Percentiles rank a stretch among this genome's conserved stretches.
These are phyloP conservation scores for Sclerurus mexicanus DNA, from an alignment of 2,113 vertebrate species.

Conservation along the genomic window DNA sequence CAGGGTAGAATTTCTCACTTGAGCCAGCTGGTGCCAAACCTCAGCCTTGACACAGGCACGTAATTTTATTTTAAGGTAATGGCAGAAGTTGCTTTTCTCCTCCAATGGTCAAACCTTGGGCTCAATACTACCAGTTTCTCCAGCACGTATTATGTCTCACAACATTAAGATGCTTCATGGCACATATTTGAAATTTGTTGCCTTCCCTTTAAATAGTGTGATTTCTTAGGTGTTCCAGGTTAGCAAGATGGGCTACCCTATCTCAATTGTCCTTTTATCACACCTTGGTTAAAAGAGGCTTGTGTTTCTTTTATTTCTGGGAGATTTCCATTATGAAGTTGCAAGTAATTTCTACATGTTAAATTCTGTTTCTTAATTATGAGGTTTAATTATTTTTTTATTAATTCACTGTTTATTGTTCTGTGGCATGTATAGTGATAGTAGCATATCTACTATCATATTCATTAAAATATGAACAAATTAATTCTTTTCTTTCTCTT, in stretches of 20 bases:
- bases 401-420: background rate
- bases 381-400: background rate
- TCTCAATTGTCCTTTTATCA: background rate
- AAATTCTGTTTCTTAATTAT: background rate
- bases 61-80: constrained; percentile 19
- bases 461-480: background rate
- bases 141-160: background rate
- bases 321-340: background rate
- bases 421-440: background rate
- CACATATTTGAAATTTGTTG: background rate
- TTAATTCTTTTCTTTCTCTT: constrained; percentile 66
- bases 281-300: background rate
- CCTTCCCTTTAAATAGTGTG: background rate
- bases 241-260: background rate
- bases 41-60: background rate
- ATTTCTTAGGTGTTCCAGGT: background rate
- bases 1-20: constrained; percentile 17
- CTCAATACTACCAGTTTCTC: background rate
- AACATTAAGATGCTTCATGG: background rate
- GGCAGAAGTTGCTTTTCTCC: background rate
- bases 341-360: background rate
- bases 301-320: background rate
- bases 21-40: background rate
- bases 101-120: background rate
- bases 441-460: background rate